Evolutionary conservation across 2,888 invertebrate species (phyloP).

Genomic region (Sylvicola cinctus): DNA sequence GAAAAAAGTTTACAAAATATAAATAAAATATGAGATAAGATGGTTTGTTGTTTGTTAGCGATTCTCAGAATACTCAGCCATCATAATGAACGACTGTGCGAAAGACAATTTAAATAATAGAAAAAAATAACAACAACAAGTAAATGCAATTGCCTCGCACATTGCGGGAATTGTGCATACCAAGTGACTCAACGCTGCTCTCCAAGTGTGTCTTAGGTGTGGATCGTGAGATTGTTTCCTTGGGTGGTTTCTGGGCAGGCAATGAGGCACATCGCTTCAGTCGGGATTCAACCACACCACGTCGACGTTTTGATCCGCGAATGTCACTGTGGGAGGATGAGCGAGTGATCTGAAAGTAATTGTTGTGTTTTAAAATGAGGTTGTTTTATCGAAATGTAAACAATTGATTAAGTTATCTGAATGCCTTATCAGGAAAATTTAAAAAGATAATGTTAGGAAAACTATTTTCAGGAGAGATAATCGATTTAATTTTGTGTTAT

Average conservation of each 20-base stretch:
- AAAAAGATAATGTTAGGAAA: too few relatives aligned
- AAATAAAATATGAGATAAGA: too few relatives aligned
- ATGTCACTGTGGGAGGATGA: conserved; percentile 34
- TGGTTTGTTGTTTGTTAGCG: too few relatives aligned
- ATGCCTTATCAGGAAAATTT: too few relatives aligned
- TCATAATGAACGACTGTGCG: too few relatives aligned
- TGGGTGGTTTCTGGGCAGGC: conserved; percentile 23
- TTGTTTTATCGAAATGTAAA: too few relatives aligned
- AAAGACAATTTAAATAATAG: neutral
- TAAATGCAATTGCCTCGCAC: conserved; percentile 15
- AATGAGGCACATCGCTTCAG: conserved; percentile 34
- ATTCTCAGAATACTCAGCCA: too few relatives aligned
- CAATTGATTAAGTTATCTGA: too few relatives aligned
- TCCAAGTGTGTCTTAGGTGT: conserved; percentile 13
- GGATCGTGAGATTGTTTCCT: conserved; percentile 3
- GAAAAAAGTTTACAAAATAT: too few relatives aligned
- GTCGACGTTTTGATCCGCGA: conserved; percentile 27
- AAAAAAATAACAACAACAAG: neutral
- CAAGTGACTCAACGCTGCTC: conserved; percentile 24
- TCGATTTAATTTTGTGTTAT: too few relatives aligned
- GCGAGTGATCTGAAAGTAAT: conserved; percentile 26
- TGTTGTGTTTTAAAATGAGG: neutral
- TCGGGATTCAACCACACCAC: conserved; percentile 22
- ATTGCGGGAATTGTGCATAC: conserved; percentile 13
- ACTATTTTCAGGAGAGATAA: too few relatives aligned